These are phyloP conservation scores for Ceraclea dissimilis DNA, from an alignment of 2,888 invertebrate genomes.

Conservation along the genomic window DNA sequence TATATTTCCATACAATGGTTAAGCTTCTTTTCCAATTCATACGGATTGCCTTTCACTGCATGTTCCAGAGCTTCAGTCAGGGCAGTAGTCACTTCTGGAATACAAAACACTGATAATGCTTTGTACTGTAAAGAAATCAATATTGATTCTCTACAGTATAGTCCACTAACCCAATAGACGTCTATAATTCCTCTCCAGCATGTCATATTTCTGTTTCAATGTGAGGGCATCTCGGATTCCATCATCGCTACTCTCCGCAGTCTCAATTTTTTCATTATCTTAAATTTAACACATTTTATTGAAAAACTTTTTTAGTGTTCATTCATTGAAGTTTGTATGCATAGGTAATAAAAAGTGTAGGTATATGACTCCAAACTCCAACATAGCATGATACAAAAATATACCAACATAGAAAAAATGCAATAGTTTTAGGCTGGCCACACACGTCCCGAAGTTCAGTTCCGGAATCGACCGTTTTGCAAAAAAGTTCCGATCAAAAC, in stretches of 20 bases:
- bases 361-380: no score
- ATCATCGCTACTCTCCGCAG: neutral
- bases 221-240: neutral
- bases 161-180: constrained; percentile 31
- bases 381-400: no score
- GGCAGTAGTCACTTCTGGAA: constrained; percentile 49
- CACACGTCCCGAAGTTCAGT: no score
- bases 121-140: neutral
- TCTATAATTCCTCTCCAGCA: constrained; percentile 23
- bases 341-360: no score
- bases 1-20: constrained; percentile 42
- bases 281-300: no score
- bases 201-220: constrained; percentile 14
- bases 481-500: no score
- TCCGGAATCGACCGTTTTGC: no score
- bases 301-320: no score
- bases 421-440: no score
- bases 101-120: no score
- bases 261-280: neutral
- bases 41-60: constrained; percentile 46
- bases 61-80: constrained; percentile 51
- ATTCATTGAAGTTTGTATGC: no score
- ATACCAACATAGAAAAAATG: no score
- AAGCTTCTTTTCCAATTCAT: constrained; percentile 40
- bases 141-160: neutral